Base-by-base conservation (phyloP, 23 tunicate genomes). In the Phallusia fumigata region DNA sequence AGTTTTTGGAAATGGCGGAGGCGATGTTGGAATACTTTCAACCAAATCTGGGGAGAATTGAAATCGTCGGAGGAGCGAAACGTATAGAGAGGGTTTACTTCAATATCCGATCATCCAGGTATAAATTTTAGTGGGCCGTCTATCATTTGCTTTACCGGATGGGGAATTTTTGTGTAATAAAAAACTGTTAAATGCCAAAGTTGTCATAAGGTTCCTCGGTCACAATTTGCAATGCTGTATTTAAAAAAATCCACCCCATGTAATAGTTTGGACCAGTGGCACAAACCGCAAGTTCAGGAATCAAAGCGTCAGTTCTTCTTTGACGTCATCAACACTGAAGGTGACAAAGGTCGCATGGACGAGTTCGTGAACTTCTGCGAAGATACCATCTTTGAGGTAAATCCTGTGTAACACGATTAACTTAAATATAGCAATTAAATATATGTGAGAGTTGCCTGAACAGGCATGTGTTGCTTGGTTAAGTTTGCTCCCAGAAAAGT, bases 361-460 rank as follows among this genome's bases (percentile, higher is more conserved):
- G 99, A 97, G 81, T 97, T 90, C 73, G 95, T 97, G 33, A 97
- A 92, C 73, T 97, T 97, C 81, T 97, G 99, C 74, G 99, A 97
- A 75, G 97, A 97, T 76, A 97, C 99, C n/a, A 97, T 97, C 49
- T 97, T 97, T 84, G 99, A 97, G 79, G 98, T 94, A 30, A 32
- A 58, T 18, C 10, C 10, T 40, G 8, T 40, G 47, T 40, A n/a
- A n/a, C n/a, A n/a, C n/a, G n/a, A n/a, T n/a, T n/a, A n/a, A n/a
- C n/a, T n/a, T n/a, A n/a, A n/a, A n/a, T n/a, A n/a, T n/a, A n/a
- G n/a, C n/a, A n/a, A n/a, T n/a, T n/a, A n/a, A n/a, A n/a, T n/a
- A n/a, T n/a, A n/a, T n/a, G n/a, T n/a, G n/a, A n/a, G n/a, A n/a
- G n/a, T n/a, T n/a, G n/a, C n/a, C n/a, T n/a, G n/a, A n/a, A n/a